Evolutionary conservation across 2,113 vertebrate species (phyloP), one percentile per base, ranked within the genome.

Genomic region (Bos javanicus): DNA sequence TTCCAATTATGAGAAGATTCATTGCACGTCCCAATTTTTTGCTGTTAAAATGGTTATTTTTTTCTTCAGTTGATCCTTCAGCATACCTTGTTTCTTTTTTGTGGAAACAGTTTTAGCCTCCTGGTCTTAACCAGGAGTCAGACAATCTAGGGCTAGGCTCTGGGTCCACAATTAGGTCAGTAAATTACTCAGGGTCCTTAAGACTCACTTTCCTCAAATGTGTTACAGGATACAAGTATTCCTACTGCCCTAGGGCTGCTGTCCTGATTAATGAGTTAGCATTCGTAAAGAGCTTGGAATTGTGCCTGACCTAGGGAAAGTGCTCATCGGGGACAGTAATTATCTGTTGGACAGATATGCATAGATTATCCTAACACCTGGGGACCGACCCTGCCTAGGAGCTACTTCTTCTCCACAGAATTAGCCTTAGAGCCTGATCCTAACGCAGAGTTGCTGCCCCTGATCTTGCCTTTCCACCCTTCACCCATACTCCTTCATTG

Each of bases 271-370:
- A 43, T 50, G 54, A 62, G n/a, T 87, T 87, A 17, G 30, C 11
- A 19, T 80, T 39, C 3, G 3, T 62, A 59, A 78, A 62, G 84
- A 87, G 56, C 46, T 43, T 62, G 60, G 56, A 43, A 43, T 26
- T 25, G 56, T 80, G 71, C n/a, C 46, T 87, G 13, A 28, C n/a
- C 26, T 64, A 33, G 56, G 19, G 48, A 62, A 87, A 43, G 19
- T 10, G 10, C 46, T 80, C 46, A 62, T 2, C 0, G 8, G 33
- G 30, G 26, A 43, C 7, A 0, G 5, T 30, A 50, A 46, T 23
- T 87, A 39, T 78, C 60, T 60, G 23, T 36, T 59, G 64, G 26
- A 43, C 6, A 30, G 16, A 17, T 46, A 54, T 62, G 19, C 6
- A 7, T 13, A 21, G n/a, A n/a, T 54, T 62, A 54, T 28, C 43